These are phyloP conservation scores for Brachionus calyciflorus DNA, from an alignment of 1,140 invertebrate genomes.

Conservation along the genomic window DNA sequence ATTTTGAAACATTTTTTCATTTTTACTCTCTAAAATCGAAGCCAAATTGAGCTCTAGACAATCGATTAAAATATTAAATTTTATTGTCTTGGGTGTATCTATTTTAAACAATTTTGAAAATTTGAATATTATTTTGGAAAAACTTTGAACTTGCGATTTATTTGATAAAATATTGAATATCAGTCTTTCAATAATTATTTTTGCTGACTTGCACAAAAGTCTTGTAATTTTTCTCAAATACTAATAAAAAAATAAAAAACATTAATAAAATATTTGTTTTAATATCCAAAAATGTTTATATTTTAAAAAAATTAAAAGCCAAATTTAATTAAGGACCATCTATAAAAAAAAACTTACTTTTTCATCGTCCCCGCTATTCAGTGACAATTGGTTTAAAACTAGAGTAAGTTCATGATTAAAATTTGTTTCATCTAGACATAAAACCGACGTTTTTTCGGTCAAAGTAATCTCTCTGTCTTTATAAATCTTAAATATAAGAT, in stretches of 20 bases:
- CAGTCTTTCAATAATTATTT: neutral
- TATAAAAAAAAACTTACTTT: no score
- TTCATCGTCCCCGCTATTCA: neutral
- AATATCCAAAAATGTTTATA: no score
- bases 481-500: conserved; percentile 8
- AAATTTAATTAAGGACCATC: no score
- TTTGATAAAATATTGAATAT: neutral
- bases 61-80: neutral
- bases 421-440: neutral
- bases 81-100: neutral
- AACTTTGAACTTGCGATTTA: neutral
- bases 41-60: neutral
- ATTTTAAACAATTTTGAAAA: conserved; percentile 6
- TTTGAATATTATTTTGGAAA: neutral
- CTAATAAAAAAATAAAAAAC: neutral
- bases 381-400: neutral
- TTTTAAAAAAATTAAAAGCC: no score
- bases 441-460: neutral
- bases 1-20: conserved; percentile 33
- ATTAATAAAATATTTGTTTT: no score
- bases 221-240: neutral
- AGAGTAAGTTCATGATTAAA: neutral
- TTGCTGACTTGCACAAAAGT: conserved; percentile 13
- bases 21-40: neutral
- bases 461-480: neutral